Evolutionary conservation across 2,888 invertebrate species (phyloP).

Genomic region (Merodon equestris): DNA sequence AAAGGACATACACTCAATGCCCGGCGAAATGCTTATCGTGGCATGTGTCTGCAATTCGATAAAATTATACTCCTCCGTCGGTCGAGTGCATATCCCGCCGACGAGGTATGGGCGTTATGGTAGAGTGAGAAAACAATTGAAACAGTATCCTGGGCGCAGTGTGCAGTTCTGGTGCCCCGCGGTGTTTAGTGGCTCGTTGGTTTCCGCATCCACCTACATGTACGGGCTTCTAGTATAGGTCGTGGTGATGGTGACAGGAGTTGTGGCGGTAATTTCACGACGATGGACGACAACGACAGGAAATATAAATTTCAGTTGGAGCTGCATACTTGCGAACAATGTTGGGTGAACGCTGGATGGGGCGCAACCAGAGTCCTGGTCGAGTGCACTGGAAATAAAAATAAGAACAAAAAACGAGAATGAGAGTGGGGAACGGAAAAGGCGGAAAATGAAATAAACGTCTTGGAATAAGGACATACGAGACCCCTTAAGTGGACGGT

Average conservation of each 20-base stretch:
- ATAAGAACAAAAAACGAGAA: too few relatives aligned
- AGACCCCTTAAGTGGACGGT: too few relatives aligned
- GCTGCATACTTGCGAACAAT: constrained; percentile 53
- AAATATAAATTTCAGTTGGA: constrained; percentile 66
- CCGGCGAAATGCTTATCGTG: too few relatives aligned
- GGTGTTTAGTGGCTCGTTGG: constrained; percentile 44
- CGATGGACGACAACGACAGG: constrained; percentile 53
- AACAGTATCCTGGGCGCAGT: constrained; percentile 41
- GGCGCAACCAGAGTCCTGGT: constrained; percentile 3
- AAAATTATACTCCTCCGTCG: constrained; percentile 29
- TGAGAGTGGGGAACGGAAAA: too few relatives aligned
- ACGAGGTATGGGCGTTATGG: too few relatives aligned
- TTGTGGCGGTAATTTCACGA: constrained; percentile 14
- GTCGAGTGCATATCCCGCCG: too few relatives aligned
- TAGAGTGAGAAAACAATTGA: constrained; percentile 12
- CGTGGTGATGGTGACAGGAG: not conserved
- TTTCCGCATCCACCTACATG: constrained; percentile 15
- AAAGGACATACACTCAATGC: constrained; percentile 4
- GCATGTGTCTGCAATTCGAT: constrained; percentile 47
- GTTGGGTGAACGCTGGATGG: constrained; percentile 28
- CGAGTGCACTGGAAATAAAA: too few relatives aligned
- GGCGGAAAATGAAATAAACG: too few relatives aligned
- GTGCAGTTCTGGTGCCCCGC: constrained; percentile 42
- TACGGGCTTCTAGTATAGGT: not conserved
- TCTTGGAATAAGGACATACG: too few relatives aligned